Base-by-base conservation (phyloP, 2,797 vertebrate species). In the Platalea minor region DNA sequence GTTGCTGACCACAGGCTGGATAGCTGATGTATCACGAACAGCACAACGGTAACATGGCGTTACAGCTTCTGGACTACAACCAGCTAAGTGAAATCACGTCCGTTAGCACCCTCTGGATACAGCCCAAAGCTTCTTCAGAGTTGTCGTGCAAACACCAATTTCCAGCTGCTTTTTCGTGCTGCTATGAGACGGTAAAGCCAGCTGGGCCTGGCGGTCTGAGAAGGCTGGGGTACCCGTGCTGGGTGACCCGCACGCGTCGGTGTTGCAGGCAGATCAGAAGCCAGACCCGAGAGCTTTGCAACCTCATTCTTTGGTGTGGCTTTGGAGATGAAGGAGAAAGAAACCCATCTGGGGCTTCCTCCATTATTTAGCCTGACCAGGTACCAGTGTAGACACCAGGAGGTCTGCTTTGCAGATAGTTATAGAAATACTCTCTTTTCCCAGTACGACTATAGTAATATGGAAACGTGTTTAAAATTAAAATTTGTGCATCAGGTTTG, bases 141-240 rank as follows among this genome's bases (percentile, higher is more conserved):
- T 31, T 53, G 26, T 23, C n/a, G 23, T 65, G 46, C 61, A 19
- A 51, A 79, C 29, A n/a, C 5, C 11, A n/a, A 6, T 6, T 24
- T 6, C 13, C 57, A 51, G 48, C 17, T 60, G 0, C 21, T 70
- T 65, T 17, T 56, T 57, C 29, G 31, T 57, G 43, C 67, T 79
- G 24, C 43, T 41, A 0, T 33, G 23, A 41, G 29, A 19, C 3
- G 3, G 79, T 15, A 31, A 43, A 69, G n/a, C 5, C 2, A 2
- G 24, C 3, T 60, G 59, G 41, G 17, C 10, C 7, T 28, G 53
- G 37, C 2, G 5, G 60, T 3, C 56, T 17, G 0, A 11, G 73
- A 21, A 17, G 39, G 26, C 11, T 64, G 51, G 48, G n/a, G 28
- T 10, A 11, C 21, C 45, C 3, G 3, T 8, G 19, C 18, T 41